Conservation (phyloP, 1,140 invertebrate genomes). For the Drosophila nigrodunni region DNA sequence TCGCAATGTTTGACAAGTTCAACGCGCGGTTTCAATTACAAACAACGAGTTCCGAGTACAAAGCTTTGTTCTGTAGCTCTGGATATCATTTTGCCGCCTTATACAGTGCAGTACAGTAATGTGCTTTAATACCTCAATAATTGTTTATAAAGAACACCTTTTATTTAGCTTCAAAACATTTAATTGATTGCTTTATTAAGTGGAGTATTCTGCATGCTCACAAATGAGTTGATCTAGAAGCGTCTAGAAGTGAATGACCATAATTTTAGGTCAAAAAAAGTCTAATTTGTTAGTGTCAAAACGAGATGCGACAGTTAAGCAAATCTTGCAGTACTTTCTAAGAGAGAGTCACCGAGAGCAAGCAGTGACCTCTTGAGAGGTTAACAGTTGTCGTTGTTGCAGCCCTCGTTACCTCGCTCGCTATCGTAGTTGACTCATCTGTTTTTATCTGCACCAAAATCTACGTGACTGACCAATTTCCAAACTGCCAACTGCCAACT, state of each 20-base stretch:
- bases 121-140: background rate
- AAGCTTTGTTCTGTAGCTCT: constrained; percentile 4
- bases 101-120: background rate
- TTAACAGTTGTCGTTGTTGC: constrained; percentile 2
- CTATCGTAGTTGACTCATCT: constrained; percentile 36
- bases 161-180: too few relatives aligned
- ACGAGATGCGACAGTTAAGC: too few relatives aligned
- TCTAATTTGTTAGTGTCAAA: too few relatives aligned
- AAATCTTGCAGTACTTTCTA: background rate
- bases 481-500: constrained; percentile 1
- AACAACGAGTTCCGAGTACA: constrained; percentile 10
- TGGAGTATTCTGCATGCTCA: too few relatives aligned
- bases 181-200: too few relatives aligned
- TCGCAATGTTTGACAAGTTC: constrained; percentile 47
- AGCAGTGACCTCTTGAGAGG: constrained; percentile 23
- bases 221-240: too few relatives aligned
- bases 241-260: too few relatives aligned
- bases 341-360: background rate
- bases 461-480: constrained; percentile 40
- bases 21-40: constrained; percentile 61
- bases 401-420: constrained; percentile 9
- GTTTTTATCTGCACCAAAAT: constrained; percentile 30
- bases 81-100: background rate
- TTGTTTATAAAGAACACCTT: too few relatives aligned
- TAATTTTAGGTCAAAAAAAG: too few relatives aligned